These are phyloP conservation scores for Celastrina argiolus DNA, from an alignment of 2,888 invertebrate species.

Conservation along the genomic window DNA sequence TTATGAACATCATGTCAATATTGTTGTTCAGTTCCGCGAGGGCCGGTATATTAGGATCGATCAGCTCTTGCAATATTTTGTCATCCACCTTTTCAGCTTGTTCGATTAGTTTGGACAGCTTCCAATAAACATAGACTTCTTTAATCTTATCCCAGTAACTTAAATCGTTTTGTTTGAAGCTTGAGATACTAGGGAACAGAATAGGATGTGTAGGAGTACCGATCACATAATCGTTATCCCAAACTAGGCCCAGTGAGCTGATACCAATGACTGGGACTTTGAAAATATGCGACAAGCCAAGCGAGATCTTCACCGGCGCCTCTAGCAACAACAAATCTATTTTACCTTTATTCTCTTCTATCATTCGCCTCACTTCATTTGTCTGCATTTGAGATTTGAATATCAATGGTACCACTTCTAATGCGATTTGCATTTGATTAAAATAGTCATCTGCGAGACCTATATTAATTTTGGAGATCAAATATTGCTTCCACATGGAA, in stretches of 20 bases:
- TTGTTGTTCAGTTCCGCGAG: constrained; percentile 37
- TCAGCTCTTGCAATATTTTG: constrained; percentile 30
- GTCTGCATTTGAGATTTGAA: constrained; percentile 36
- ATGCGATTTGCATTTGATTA: not conserved
- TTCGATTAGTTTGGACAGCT: not conserved
- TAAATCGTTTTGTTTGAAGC: constrained; percentile 39
- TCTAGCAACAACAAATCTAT: constrained; percentile 48
- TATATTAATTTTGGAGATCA: not conserved
- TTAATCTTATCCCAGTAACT: constrained; percentile 42
- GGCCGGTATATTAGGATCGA: constrained; percentile 36
- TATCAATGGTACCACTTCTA: not conserved
- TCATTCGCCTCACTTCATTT: constrained; percentile 37
- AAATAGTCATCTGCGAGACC: constrained; percentile 21
- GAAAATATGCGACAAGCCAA: constrained; percentile 39
- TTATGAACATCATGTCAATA: constrained; percentile 45
- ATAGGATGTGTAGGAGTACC: constrained; percentile 44
- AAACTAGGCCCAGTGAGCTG: constrained; percentile 41
- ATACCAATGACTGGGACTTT: constrained; percentile 46
- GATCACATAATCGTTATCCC: constrained; percentile 34
- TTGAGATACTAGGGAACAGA: constrained; percentile 38
- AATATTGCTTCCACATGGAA: not conserved
- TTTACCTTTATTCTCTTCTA: constrained; percentile 34
- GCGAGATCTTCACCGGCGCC: constrained; percentile 33
- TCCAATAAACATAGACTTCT: constrained; percentile 36
- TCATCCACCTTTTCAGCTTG: constrained; percentile 31